A percentile compares a stretch with the other conserved stretches of the same genome.
Evolutionary conservation across 2,797 vertebrate genomes (phyloP).

Genomic region (Coranthus polyacanthus): DNA sequence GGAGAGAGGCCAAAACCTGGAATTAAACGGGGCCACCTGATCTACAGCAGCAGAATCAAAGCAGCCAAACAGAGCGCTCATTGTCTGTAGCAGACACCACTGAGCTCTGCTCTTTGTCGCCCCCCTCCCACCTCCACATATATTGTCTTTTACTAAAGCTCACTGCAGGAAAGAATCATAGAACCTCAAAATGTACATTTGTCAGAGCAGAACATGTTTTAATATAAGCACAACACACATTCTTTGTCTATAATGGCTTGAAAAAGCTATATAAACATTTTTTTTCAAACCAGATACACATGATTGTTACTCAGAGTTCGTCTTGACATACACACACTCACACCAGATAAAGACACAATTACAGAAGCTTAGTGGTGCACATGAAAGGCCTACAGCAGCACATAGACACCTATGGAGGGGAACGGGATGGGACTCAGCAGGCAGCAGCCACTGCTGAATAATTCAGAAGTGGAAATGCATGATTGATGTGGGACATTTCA

Average conservation of each 20-base stretch:
- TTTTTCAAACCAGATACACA: not conserved
- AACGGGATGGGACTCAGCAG: slow-evolving; percentile 45
- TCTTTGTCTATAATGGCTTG: not conserved
- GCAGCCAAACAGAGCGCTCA: slow-evolving; percentile 90
- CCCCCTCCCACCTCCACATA: slow-evolving; percentile 84
- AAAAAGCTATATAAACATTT: not conserved
- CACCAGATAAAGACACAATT: slow-evolving; percentile 25
- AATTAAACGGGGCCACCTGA: slow-evolving; percentile 90
- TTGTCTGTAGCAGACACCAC: slow-evolving; percentile 90
- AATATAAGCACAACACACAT: too few species aligned
- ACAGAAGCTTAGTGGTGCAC: slow-evolving; percentile 18
- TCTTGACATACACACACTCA: slow-evolving; percentile 13
- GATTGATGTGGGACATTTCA: slow-evolving; percentile 86
- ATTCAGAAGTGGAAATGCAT: slow-evolving; percentile 81
- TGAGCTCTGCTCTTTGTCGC: slow-evolving; percentile 91
- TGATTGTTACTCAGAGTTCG: not conserved
- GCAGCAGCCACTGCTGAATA: slow-evolving; percentile 73
- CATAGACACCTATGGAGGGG: slow-evolving; percentile 10
- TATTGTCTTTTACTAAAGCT: slow-evolving; percentile 74
- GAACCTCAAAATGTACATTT: not conserved
- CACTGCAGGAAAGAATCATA: slow-evolving; percentile 19
- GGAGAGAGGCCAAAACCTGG: slow-evolving; percentile 82
- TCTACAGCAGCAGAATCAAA: slow-evolving; percentile 85
- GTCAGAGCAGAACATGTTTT: not conserved
- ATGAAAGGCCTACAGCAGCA: not conserved